Evolutionary conservation across 2,113 vertebrate species (phyloP).

Genomic region (Forbesichthys papilliferus): DNA sequence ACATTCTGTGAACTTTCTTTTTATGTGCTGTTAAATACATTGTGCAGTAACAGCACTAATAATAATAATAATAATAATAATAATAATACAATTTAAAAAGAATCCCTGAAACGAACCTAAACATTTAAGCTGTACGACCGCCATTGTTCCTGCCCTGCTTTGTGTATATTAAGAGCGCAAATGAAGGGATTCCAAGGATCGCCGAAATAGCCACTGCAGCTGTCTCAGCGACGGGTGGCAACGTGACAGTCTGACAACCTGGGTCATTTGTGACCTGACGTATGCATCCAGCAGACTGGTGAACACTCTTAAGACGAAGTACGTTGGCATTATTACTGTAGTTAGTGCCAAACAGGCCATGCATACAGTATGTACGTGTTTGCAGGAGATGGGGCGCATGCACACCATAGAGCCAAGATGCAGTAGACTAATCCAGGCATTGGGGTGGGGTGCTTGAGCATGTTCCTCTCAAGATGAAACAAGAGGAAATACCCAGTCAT

Average conservation of each 20-base stretch:
- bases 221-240: conserved; percentile 46
- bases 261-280: not conserved
- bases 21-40: not conserved
- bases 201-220: conserved; percentile 55
- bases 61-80: not conserved
- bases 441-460: not conserved
- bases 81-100: not conserved
- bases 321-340: conserved; percentile 26
- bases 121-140: conserved; percentile 11
- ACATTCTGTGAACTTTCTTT: not conserved
- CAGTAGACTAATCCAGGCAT: conserved; percentile 28
- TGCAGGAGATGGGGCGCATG: not conserved
- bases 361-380: not conserved
- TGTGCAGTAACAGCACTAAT: not conserved
- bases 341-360: conserved; percentile 26
- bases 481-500: conserved; percentile 15
- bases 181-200: conserved; percentile 47
- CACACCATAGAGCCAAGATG: conserved; percentile 32
- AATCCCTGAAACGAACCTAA: conserved; percentile 17
- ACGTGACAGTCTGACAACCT: conserved; percentile 33
- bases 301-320: conserved; percentile 29
- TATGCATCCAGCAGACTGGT: conserved; percentile 32
- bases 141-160: conserved; percentile 19
- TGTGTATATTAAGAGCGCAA: conserved; percentile 30
- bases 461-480: conserved; percentile 14